Conservation (phyloP, 2,888 invertebrate genomes). For the Tribolium freemani region DNA sequence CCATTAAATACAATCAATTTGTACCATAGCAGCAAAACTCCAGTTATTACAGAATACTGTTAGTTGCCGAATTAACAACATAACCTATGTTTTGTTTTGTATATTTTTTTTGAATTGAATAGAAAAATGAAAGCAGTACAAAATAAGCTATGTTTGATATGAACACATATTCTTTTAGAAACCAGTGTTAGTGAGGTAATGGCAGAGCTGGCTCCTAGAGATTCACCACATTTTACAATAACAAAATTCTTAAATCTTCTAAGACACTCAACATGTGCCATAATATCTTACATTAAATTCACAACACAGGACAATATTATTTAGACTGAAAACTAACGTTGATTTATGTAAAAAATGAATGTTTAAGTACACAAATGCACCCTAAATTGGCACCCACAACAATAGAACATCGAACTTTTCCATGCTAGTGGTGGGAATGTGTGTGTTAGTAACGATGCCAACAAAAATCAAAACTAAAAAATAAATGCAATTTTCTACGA, state of each 20-base stretch:
- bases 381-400: conserved; percentile 58
- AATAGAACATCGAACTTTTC: conserved; percentile 38
- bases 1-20: conserved; percentile 64
- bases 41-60: conserved; percentile 58
- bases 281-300: conserved; percentile 51
- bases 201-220: conserved; percentile 64
- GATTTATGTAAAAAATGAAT: conserved; percentile 31
- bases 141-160: conserved; percentile 62
- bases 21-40: conserved; percentile 61
- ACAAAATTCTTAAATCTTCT: conserved; percentile 58
- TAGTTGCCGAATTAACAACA: conserved; percentile 56
- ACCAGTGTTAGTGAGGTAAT: conserved; percentile 64
- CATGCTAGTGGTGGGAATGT: conserved; percentile 39
- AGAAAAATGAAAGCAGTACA: conserved; percentile 60
- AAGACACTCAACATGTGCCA: conserved; percentile 49
- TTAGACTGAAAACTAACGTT: conserved; percentile 46
- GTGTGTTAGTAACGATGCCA: conserved; percentile 48
- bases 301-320: conserved; percentile 47
- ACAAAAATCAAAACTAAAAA: conserved; percentile 50
- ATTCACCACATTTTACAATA: conserved; percentile 63
- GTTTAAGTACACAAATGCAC: conserved; percentile 63
- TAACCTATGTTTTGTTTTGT: conserved; percentile 20
- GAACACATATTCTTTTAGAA: conserved; percentile 63
- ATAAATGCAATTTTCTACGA: conserved; percentile 61
- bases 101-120: conserved; percentile 38